These are phyloP conservation scores for Pollenia griseotomentosa DNA, from an alignment of 2,888 invertebrate species.

Conservation along the genomic window DNA sequence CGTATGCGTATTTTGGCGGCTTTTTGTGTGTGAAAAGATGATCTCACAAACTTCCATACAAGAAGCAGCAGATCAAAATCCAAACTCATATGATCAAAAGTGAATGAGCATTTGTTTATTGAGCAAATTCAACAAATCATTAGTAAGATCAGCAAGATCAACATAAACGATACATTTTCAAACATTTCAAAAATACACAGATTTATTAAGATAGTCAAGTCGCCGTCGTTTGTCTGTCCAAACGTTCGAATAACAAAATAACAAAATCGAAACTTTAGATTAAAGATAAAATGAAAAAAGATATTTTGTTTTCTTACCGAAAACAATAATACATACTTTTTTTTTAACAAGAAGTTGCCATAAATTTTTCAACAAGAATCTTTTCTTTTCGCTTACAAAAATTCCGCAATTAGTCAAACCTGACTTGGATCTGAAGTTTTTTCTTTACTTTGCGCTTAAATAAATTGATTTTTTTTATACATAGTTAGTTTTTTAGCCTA, in stretches of 20 bases:
- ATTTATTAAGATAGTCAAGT: conserved; percentile 73
- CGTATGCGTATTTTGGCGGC: conserved; percentile 72
- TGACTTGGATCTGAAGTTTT: conserved; percentile 15
- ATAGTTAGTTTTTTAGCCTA: background rate
- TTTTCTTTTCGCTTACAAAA: conserved; percentile 42
- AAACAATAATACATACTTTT: conserved; percentile 54
- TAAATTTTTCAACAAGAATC: conserved; percentile 61
- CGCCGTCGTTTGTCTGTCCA: conserved; percentile 17
- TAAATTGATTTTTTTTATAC: no score
- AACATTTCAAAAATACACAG: conserved; percentile 65
- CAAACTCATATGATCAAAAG: conserved; percentile 34
- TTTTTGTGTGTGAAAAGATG: conserved; percentile 68
- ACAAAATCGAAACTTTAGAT: conserved; percentile 54
- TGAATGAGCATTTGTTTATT: conserved; percentile 57
- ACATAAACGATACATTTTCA: conserved; percentile 67
- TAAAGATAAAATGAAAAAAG: conserved; percentile 59
- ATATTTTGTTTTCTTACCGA: conserved; percentile 45
- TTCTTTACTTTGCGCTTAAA: background rate
- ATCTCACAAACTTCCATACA: conserved; percentile 39
- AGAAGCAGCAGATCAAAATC: background rate
- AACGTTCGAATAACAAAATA: background rate
- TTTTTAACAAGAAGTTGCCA: conserved; percentile 52
- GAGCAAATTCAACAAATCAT: conserved; percentile 73
- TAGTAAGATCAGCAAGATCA: conserved; percentile 73
- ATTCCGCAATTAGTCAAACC: conserved; percentile 72